A percentile compares a stretch with the other conserved stretches of the same genome.
phyloP scores from a whole-genome alignment of 2,888 invertebrate genomes.

The Mantis religiosa region DNA sequence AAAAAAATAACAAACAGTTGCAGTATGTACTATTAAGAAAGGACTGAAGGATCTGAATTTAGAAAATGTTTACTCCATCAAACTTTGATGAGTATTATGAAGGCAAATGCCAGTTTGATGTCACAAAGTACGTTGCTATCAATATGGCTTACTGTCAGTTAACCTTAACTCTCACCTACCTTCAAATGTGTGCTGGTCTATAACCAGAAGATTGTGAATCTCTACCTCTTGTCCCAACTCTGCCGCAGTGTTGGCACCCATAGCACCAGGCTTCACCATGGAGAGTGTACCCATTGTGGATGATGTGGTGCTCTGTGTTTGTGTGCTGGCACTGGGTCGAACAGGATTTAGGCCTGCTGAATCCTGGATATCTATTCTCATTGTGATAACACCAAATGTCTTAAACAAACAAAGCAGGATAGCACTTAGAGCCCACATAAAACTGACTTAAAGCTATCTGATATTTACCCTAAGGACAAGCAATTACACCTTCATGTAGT shows the following conservation, averaged over 20 bases:
- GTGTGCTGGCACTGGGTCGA: conserved; percentile 73
- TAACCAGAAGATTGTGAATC: conserved; percentile 81
- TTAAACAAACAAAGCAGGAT: conserved; percentile 41
- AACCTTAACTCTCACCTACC: conserved; percentile 40
- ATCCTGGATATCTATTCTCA: conserved; percentile 84
- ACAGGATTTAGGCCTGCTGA: conserved; percentile 63
- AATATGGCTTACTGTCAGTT: too few relatives aligned
- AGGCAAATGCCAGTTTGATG: too few relatives aligned
- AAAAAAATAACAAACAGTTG: too few relatives aligned
- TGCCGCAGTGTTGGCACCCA: conserved; percentile 32
- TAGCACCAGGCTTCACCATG: conserved; percentile 38
- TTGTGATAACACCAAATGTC: conserved; percentile 91
- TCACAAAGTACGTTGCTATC: too few relatives aligned
- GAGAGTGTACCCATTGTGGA: conserved; percentile 48
- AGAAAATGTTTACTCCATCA: too few relatives aligned
- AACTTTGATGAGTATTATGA: too few relatives aligned
- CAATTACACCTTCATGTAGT: too few relatives aligned
- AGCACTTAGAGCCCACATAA: too few relatives aligned
- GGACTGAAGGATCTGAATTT: too few relatives aligned
- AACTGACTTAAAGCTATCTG: too few relatives aligned
- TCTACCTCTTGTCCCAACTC: conserved; percentile 83
- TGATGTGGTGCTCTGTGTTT: conserved; percentile 58
- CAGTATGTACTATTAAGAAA: too few relatives aligned
- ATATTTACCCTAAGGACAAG: too few relatives aligned
- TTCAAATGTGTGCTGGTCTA: conserved; percentile 97